Conservation (phyloP, 2,113 vertebrate genomes). For the Xiphorhynchus elegans region DNA sequence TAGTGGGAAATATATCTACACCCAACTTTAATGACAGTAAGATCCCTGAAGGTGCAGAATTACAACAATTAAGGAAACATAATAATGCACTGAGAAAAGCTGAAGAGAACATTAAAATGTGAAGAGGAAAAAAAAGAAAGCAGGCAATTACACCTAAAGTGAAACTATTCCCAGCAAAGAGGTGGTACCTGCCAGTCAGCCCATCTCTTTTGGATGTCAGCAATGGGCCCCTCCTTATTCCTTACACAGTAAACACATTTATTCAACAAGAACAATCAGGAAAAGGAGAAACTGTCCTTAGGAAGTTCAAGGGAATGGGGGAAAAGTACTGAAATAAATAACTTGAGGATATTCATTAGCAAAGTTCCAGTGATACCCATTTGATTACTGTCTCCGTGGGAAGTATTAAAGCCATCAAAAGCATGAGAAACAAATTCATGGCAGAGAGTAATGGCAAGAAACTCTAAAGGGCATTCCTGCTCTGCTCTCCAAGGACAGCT, state of each 20-base stretch:
- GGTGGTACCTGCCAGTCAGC: background rate
- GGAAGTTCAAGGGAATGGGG: background rate
- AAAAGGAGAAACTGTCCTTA: background rate
- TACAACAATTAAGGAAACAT: background rate
- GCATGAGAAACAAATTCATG: background rate
- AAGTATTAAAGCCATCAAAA: background rate
- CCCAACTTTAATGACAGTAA: background rate
- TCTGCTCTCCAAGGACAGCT: background rate
- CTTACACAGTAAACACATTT: background rate
- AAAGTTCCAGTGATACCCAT: background rate
- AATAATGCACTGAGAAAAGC: background rate
- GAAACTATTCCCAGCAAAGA: background rate
- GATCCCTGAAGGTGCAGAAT: background rate
- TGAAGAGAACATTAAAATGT: background rate
- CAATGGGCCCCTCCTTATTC: background rate
- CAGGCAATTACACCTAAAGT: background rate
- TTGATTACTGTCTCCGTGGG: background rate
- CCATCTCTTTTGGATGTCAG: background rate
- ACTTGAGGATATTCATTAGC: background rate
- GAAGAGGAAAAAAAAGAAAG: accelerated
- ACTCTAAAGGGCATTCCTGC: background rate
- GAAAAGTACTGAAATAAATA: background rate
- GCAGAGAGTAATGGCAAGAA: background rate
- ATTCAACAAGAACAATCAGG: background rate
- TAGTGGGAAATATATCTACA: background rate